phyloP scores from a whole-genome alignment of 2,797 vertebrate genomes.

The Rhinatrema bivittatum region DNA sequence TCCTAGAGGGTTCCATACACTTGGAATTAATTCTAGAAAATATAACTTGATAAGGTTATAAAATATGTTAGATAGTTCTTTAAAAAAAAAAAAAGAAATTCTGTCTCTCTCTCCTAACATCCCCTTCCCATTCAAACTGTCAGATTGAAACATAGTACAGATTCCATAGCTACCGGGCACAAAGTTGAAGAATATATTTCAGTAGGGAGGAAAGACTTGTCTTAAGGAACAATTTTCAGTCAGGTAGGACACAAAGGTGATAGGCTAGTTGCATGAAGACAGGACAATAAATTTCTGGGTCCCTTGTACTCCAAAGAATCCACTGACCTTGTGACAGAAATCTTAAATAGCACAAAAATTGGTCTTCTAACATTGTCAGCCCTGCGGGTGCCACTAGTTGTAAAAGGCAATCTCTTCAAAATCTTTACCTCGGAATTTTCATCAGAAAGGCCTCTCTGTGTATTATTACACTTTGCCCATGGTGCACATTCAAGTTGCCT shows the following conservation, averaged over 20 bases:
- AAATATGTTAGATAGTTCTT: no score
- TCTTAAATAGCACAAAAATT: slow-evolving; percentile 31
- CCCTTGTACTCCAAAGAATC: slow-evolving; percentile 4
- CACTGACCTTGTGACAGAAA: slow-evolving; percentile 6
- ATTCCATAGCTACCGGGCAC: background rate
- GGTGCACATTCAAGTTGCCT: no score
- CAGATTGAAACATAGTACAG: background rate
- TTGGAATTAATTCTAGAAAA: no score
- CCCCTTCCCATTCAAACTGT: background rate
- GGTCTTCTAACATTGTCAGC: slow-evolving; percentile 11
- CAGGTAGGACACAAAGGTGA: background rate
- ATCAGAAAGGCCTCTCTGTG: slow-evolving; percentile 20
- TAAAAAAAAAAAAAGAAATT: no score
- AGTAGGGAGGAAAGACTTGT: background rate
- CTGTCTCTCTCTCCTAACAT: background rate
- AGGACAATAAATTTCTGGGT: background rate
- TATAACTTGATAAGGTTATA: no score
- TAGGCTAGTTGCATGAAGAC: background rate
- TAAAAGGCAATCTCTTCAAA: slow-evolving; percentile 22
- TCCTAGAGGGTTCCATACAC: no score
- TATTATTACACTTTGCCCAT: no score
- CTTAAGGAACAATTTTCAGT: slow-evolving; percentile 13
- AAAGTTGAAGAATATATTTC: slow-evolving; percentile 2
- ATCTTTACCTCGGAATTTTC: slow-evolving; percentile 8
- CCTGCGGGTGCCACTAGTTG: background rate